Evolutionary conservation across 2,113 vertebrate genomes (phyloP), one percentile per base, ranked within the genome.

Genomic region (Leptobrachium ailaonicum): DNA sequence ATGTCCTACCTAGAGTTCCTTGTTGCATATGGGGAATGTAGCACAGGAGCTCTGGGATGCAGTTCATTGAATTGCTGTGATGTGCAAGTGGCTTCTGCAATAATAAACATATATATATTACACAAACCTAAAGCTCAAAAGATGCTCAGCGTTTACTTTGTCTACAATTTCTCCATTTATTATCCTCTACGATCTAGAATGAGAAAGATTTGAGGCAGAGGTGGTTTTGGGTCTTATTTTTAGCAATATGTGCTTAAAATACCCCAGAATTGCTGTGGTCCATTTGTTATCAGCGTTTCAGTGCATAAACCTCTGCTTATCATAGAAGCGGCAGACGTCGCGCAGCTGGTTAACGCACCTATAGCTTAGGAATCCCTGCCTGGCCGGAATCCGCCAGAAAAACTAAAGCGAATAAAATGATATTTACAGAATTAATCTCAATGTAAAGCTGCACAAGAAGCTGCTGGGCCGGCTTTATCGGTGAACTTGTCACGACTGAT

Each of bases 301-400:
- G 60, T 56, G 42, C 43, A 69, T 60, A 80, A 74, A 53, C 63
- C 73, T 80, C 78, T 74, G 78, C 78, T 80, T 68, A 80, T 80
- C 78, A 60, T 50, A 54, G 67, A 54, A 53, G 40, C 71, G 60
- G 78, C 62, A 74, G 71, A 80, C 70, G 14, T 73, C 63, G 42
- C 47, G 41, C 40, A 45, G 41, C 42, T 53, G 6, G 62, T 71
- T 66, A 73, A 73, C 13, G 20, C 77, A 72, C 32, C 47, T n/a
- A 58, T 42, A 45, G 45, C 53, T 60, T 41, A 14, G 41, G 71
- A 47, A 72, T 14, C 43, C 43, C 40, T n/a, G 64, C 42, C 62
- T 67, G 10, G 78, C 45, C 20, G 47, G 68, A 2, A 6, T n/a
- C 63, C 44, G 71, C 69, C 45, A 66, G 47, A 74, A 41, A 60